Evolutionary conservation across 92 coral and sea anemone species (phyloP).

Genomic region (Palythoa grandis): DNA sequence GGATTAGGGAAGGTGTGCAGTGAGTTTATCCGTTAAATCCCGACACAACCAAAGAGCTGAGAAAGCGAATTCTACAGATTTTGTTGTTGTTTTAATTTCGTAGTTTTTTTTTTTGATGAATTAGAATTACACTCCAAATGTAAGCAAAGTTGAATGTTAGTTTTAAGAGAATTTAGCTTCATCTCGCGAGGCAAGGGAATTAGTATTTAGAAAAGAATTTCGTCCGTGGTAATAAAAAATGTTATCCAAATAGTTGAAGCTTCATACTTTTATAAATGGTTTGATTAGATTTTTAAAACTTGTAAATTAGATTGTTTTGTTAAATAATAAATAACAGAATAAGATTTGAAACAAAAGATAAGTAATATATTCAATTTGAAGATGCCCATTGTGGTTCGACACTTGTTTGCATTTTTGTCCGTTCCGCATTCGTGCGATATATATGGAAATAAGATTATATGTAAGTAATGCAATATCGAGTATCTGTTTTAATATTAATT

Average conservation of each 20-base stretch:
- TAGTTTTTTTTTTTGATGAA: too few relatives aligned
- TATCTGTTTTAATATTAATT: too few relatives aligned
- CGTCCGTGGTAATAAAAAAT: neutral
- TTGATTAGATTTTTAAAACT: neutral
- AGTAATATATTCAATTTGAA: constrained; percentile 23
- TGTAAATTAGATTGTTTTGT: constrained; percentile 30
- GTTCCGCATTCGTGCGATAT: constrained; percentile 7
- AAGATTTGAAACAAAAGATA: constrained; percentile 28
- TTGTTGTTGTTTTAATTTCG: too few relatives aligned
- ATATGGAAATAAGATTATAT: constrained; percentile 15
- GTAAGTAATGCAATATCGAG: constrained; percentile 3
- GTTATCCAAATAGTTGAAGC: neutral
- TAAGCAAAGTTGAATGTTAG: too few relatives aligned
- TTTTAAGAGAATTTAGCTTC: too few relatives aligned
- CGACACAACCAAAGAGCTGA: too few relatives aligned
- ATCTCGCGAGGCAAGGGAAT: too few relatives aligned
- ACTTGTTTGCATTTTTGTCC: neutral
- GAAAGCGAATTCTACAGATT: too few relatives aligned
- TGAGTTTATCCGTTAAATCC: too few relatives aligned
- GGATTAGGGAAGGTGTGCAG: too few relatives aligned
- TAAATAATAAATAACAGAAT: constrained; percentile 8
- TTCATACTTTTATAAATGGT: neutral
- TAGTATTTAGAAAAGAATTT: too few relatives aligned
- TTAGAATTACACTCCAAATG: too few relatives aligned
- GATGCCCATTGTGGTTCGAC: neutral